Evolutionary conservation across 2,797 vertebrate genomes (phyloP).

Genomic region (Hydrocynus forskahlii): DNA sequence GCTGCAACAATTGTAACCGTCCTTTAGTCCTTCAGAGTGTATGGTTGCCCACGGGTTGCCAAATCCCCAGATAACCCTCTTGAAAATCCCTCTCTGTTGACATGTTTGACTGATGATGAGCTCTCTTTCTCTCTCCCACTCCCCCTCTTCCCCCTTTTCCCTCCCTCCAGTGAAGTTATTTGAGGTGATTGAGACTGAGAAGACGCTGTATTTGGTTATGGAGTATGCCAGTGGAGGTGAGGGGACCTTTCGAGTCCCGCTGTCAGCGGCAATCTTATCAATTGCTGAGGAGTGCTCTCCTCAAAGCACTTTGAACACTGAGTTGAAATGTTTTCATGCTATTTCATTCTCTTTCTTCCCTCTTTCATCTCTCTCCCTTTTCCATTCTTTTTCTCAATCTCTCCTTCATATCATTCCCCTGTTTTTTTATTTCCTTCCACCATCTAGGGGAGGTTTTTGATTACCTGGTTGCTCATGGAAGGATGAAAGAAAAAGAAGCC

Average conservation of each 20-base stretch:
- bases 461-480: slow-evolving; percentile 98
- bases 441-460: slow-evolving; percentile 95
- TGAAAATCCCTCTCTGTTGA: slow-evolving; percentile 16
- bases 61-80: not conserved
- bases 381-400: not conserved
- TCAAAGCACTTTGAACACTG: not conserved
- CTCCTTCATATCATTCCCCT: not conserved
- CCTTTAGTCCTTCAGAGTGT: slow-evolving; percentile 2
- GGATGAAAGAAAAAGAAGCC: slow-evolving; percentile 99
- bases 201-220: slow-evolving; percentile 86
- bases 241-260: slow-evolving; percentile 30
- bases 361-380: not conserved
- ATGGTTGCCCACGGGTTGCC: not conserved
- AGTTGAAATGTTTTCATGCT: slow-evolving; percentile 2
- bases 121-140: slow-evolving; percentile 23
- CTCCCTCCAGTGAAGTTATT: slow-evolving; percentile 81
- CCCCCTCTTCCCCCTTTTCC: slow-evolving; percentile 5
- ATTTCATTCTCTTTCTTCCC: not conserved
- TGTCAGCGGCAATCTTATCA: slow-evolving; percentile 29
- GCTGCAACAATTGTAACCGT: slow-evolving; percentile 2
- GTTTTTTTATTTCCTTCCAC: slow-evolving; percentile 21
- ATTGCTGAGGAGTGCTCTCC: slow-evolving; percentile 1
- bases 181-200: too few relatives aligned
- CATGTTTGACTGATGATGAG: slow-evolving; percentile 39
- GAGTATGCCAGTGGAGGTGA: slow-evolving; percentile 92